Evolutionary conservation across 2,113 vertebrate genomes (phyloP).

Genomic region (Platichthys flesus): DNA sequence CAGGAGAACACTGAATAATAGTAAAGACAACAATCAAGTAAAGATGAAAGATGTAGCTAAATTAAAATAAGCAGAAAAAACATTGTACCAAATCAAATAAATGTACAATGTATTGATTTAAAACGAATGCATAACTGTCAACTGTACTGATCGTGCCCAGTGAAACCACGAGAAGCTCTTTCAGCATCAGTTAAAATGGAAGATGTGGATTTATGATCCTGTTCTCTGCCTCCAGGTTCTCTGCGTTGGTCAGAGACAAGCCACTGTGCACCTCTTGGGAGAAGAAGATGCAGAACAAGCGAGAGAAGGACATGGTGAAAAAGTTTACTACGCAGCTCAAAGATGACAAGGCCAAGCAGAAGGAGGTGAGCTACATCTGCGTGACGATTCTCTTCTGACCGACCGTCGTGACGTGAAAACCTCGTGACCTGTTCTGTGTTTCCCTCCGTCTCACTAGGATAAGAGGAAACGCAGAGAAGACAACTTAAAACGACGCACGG

Average conservation of each 20-base stretch:
- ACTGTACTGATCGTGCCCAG: background rate
- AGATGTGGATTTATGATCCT: background rate
- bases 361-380: conserved; percentile 79
- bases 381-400: background rate
- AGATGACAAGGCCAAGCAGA: conserved; percentile 83
- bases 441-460: conserved; percentile 77
- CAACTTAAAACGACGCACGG: conserved; percentile 86
- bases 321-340: conserved; percentile 85
- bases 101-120: background rate
- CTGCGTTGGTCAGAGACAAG: conserved; percentile 89
- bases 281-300: conserved; percentile 89
- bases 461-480: conserved; percentile 89
- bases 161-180: background rate
- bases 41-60: no score
- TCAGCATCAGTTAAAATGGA: background rate
- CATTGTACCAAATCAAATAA: no score
- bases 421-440: background rate
- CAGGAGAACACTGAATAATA: no score
- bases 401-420: no score
- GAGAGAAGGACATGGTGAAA: conserved; percentile 84
- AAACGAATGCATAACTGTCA: background rate
- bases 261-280: conserved; percentile 88
- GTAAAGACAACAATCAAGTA: no score
- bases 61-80: no score
- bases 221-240: conserved; percentile 83